Evolutionary conservation across 2,888 invertebrate species (phyloP).

Genomic region (Sinodicranocentrus sp.): DNA sequence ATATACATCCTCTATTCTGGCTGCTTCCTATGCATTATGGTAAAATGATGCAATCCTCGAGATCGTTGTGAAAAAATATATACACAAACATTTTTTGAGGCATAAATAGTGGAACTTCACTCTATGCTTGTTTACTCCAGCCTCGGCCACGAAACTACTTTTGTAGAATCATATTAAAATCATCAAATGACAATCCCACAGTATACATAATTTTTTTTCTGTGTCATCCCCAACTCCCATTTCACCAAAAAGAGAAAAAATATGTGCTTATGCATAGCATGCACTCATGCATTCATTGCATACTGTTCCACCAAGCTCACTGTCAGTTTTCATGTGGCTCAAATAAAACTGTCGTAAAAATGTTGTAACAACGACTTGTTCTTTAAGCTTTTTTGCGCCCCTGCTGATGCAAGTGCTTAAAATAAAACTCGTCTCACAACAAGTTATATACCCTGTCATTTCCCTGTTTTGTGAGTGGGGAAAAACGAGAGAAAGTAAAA

Average conservation of each 20-base stretch:
- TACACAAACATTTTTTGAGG: neutral
- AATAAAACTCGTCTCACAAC: slow-evolving; percentile 34
- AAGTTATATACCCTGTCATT: slow-evolving; percentile 40
- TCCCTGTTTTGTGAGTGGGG: slow-evolving; percentile 24
- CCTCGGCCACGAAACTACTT: slow-evolving; percentile 1
- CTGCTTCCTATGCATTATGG: no score
- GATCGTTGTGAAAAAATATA: neutral
- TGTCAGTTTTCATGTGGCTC: slow-evolving; percentile 37
- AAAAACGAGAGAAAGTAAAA: slow-evolving; percentile 1
- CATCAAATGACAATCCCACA: slow-evolving; percentile 32
- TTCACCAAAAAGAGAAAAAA: neutral
- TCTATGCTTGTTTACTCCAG: no score
- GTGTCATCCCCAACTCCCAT: neutral
- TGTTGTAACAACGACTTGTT: slow-evolving; percentile 43
- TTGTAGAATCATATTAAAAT: slow-evolving; percentile 10
- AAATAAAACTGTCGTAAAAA: slow-evolving; percentile 55
- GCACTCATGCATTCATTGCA: slow-evolving; percentile 33
- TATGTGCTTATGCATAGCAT: slow-evolving; percentile 17
- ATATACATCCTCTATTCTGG: neutral
- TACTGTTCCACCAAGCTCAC: neutral
- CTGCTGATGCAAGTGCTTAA: slow-evolving; percentile 36
- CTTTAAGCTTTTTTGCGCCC: slow-evolving; percentile 37
- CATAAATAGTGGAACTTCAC: no score
- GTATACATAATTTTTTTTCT: slow-evolving; percentile 18
- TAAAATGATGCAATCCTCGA: slow-evolving; percentile 13